These are phyloP conservation scores for Hyles lineata DNA, from an alignment of 2,888 invertebrate genomes.

Conservation along the genomic window DNA sequence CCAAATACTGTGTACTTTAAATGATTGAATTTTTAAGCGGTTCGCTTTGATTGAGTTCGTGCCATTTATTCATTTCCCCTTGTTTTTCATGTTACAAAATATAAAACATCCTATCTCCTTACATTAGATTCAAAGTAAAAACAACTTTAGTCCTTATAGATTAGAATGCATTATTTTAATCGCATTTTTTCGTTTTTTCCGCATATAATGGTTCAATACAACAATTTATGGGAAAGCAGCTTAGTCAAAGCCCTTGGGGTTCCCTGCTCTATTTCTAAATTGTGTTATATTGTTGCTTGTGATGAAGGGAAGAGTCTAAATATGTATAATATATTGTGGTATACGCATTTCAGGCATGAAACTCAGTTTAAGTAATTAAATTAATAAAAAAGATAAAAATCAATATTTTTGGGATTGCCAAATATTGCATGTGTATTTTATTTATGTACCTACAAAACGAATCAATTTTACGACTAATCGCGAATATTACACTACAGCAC, in stretches of 20 bases:
- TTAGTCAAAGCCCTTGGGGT: slow-evolving; percentile 64
- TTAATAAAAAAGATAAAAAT: slow-evolving; percentile 27
- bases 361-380: slow-evolving; percentile 68
- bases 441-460: neutral
- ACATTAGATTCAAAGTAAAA: neutral
- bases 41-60: slow-evolving; percentile 60
- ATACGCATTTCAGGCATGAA: slow-evolving; percentile 53
- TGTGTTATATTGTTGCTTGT: slow-evolving; percentile 58
- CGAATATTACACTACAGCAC: neutral
- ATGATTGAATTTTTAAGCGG: slow-evolving; percentile 33
- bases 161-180: slow-evolving; percentile 19
- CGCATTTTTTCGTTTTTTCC: slow-evolving; percentile 55
- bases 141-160: neutral
- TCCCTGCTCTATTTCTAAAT: slow-evolving; percentile 69
- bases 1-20: slow-evolving; percentile 5
- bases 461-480: neutral
- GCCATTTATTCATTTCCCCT: slow-evolving; percentile 62
- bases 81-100: slow-evolving; percentile 48
- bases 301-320: slow-evolving; percentile 58
- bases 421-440: too few species aligned
- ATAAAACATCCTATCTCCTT: slow-evolving; percentile 7
- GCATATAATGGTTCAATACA: slow-evolving; percentile 68
- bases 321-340: slow-evolving; percentile 57
- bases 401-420: slow-evolving; percentile 54
- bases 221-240: slow-evolving; percentile 69